Evolutionary conservation across 23 tunicate species (phyloP), one percentile per base, ranked within the genome.

Genomic region (Diplosoma virens): DNA sequence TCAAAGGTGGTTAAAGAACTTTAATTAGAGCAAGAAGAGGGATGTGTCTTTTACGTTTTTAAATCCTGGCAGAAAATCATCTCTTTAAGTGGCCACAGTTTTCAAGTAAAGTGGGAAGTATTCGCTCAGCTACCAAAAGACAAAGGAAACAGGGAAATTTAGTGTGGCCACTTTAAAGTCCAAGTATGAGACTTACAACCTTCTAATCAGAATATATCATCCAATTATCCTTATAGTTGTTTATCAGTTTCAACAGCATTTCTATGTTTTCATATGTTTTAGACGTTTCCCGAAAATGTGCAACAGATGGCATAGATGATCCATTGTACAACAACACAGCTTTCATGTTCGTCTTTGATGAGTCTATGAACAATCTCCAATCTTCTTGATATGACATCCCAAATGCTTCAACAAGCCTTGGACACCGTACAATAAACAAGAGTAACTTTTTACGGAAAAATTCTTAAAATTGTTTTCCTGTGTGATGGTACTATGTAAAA

Each of bases 291-390:
- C 25, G 17, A 56, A 25, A 56, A 56, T 63, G 20, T 63, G 35
- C 70, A 25, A 63, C 70, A 63, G 70, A 63, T 63, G 33, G 70
- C 35, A 63, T 36, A 63, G 33, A 26, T 63, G 70, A 16, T 11
- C 70, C 70, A 63, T 63, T 63, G 70, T 63, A 63, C 70, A 63
- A 20, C 70, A 63, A 63, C 70, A 63, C 70, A 29, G 70, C 34
- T 63, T 63, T 63, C 70, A 63, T 63, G 70, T 36, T 63, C 35
- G 70, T 30, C 70, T 63, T 63, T 6, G 16, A 63, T 6, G 70
- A 63, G 20, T 30, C 70, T 20, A 63, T 30, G 37, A 63, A 63
- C 70, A 63, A 20, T 63, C 70, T 63, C 35, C 35, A 28, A 30
- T 63, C 35, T 63, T 63, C 37, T 63, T 29, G 5, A 63, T 63